Percentiles rank a stretch among this genome's conserved stretches.
These are phyloP conservation scores for Tachina lurida DNA, from an alignment of 2,888 invertebrate genomes.

Conservation along the genomic window DNA sequence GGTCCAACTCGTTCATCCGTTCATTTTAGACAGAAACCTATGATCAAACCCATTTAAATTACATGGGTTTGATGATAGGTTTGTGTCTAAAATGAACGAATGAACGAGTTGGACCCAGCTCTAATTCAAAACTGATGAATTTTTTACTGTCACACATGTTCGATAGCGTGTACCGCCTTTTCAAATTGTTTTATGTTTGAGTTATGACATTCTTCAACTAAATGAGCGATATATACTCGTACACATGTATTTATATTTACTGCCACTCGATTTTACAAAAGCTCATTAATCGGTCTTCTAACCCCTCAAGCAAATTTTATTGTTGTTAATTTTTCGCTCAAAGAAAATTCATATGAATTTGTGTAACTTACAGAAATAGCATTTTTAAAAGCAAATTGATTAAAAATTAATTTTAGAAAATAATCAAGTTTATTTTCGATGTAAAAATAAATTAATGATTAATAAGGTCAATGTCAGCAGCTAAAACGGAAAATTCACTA, in stretches of 20 bases:
- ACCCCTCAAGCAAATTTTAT: slow-evolving; percentile 10
- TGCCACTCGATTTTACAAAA: not conserved
- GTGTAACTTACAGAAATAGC: slow-evolving; percentile 35
- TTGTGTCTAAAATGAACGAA: too few relatives aligned
- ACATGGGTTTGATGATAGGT: too few relatives aligned
- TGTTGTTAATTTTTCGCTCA: slow-evolving; percentile 7
- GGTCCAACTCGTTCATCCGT: too few relatives aligned
- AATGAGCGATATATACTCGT: too few relatives aligned
- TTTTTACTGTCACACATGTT: too few relatives aligned
- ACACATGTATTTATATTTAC: not conserved
- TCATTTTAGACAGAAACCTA: too few relatives aligned
- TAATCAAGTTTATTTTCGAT: slow-evolving; percentile 60
- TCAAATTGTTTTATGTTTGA: too few relatives aligned
- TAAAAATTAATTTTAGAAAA: slow-evolving; percentile 46
- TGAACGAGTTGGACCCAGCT: too few relatives aligned
- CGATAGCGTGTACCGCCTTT: too few relatives aligned
- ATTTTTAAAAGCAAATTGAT: slow-evolving; percentile 57
- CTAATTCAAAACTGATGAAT: too few relatives aligned
- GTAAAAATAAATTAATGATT: slow-evolving; percentile 59
- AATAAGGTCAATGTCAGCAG: slow-evolving; percentile 65
- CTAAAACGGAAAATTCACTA: slow-evolving; percentile 1
- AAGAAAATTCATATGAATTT: slow-evolving; percentile 25
- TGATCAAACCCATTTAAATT: too few relatives aligned
- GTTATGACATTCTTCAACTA: too few relatives aligned
- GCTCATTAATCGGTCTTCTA: not conserved